Evolutionary conservation across 23 tunicate species (phyloP).

Genomic region (Halocynthia roretzi): DNA sequence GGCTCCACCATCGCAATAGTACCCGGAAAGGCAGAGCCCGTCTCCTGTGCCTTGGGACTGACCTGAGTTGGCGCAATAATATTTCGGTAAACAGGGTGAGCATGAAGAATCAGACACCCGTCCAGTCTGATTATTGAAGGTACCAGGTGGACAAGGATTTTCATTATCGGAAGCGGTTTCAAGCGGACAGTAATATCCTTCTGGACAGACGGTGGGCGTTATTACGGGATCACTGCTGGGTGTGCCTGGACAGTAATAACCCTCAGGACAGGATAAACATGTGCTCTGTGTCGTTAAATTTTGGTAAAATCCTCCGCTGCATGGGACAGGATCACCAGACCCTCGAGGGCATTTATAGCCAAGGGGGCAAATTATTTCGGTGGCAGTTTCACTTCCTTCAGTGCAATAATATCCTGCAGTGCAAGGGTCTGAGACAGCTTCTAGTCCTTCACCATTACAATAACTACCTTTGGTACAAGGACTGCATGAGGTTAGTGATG

Average conservation of each 20-base stretch:
- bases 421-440: slow-evolving; percentile 36
- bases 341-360: slow-evolving; percentile 83
- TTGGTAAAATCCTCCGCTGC: slow-evolving; percentile 77
- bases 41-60: slow-evolving; percentile 23
- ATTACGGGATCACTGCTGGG: slow-evolving; percentile 5
- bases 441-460: slow-evolving; percentile 55
- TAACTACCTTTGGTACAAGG: slow-evolving; percentile 54
- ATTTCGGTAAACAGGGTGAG: slow-evolving; percentile 17
- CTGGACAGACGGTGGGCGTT: slow-evolving; percentile 44
- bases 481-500: slow-evolving; percentile 21
- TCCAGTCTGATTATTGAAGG: slow-evolving; percentile 18
- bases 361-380: slow-evolving; percentile 37
- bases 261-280: slow-evolving; percentile 40
- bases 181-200: slow-evolving; percentile 63
- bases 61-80: slow-evolving; percentile 12
- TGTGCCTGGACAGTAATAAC: slow-evolving; percentile 25
- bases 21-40: slow-evolving; percentile 36
- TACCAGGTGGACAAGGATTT: slow-evolving; percentile 29
- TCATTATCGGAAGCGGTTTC: slow-evolving; percentile 19
- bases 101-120: slow-evolving; percentile 9
- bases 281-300: slow-evolving; percentile 24
- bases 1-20: slow-evolving; percentile 63
- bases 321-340: slow-evolving; percentile 36
- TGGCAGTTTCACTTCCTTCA: slow-evolving; percentile 21
- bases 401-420: slow-evolving; percentile 85